Evolutionary conservation across 2,888 invertebrate species (phyloP).

Genomic region (Hypolimnas misippus): DNA sequence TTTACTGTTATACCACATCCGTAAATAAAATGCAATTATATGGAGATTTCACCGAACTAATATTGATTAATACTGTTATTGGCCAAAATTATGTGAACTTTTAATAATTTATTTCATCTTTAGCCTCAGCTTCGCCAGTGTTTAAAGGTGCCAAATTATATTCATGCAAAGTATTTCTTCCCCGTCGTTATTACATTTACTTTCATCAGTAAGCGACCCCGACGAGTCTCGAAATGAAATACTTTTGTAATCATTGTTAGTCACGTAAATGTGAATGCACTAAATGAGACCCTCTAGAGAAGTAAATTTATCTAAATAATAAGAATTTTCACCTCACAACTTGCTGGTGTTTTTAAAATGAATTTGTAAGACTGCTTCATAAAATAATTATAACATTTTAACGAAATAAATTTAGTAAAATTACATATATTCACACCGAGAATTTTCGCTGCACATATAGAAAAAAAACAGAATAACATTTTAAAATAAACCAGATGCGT

Average conservation of each 20-base stretch:
- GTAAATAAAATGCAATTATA: too few species aligned
- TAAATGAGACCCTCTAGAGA: conserved; percentile 44
- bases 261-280: conserved; percentile 46
- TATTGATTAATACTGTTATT: too few species aligned
- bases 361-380: neutral
- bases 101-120: neutral
- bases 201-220: conserved; percentile 25
- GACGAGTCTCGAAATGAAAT: conserved; percentile 46
- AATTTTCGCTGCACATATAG: too few species aligned
- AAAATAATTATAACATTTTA: neutral
- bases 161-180: conserved; percentile 9
- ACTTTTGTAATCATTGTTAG: conserved; percentile 48
- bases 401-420: neutral
- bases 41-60: too few species aligned
- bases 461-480: neutral
- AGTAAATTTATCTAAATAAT: conserved; percentile 40
- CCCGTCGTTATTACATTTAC: conserved; percentile 19
- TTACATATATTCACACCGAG: too few species aligned
- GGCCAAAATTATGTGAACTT: too few species aligned
- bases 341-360: neutral
- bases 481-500: neutral
- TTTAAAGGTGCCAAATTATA: conserved; percentile 8
- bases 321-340: conserved; percentile 42
- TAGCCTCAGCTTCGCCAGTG: neutral
- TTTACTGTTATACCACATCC: too few species aligned